These are phyloP conservation scores for Pantherophis guttatus DNA, from an alignment of 2,113 vertebrate species.

Conservation along the genomic window DNA sequence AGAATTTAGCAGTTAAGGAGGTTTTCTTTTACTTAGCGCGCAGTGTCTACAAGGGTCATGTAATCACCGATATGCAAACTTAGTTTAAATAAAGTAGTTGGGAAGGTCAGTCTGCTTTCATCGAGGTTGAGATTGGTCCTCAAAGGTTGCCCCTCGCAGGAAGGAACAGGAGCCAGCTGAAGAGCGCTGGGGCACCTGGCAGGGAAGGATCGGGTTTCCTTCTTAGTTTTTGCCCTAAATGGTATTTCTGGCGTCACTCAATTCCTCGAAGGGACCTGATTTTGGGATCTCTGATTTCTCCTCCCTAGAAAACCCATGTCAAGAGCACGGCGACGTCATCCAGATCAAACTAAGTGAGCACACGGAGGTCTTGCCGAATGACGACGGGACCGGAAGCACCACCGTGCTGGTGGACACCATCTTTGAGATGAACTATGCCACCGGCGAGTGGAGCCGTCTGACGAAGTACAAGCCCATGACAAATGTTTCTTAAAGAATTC, in stretches of 20 bases:
- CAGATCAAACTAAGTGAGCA: constrained; percentile 99
- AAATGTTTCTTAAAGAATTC: constrained; percentile 82
- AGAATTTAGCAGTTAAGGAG: neutral
- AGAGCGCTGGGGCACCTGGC: fast-evolving
- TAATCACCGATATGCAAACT: neutral
- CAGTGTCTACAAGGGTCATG: neutral
- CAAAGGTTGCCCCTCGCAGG: neutral
- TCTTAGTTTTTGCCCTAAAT: too few species aligned
- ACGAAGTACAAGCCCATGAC: constrained; percentile 99
- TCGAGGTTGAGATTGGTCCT: neutral
- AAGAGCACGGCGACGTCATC: constrained; percentile 97
- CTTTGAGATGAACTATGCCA: constrained; percentile 99
- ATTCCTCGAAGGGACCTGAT: neutral
- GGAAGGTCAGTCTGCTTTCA: neutral
- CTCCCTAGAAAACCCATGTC: constrained; percentile 93
- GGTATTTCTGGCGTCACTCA: neutral
- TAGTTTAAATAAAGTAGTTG: neutral
- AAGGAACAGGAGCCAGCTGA: neutral
- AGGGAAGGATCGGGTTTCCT: neutral
- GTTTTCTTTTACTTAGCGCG: neutral
- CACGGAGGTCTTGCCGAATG: constrained; percentile 91
- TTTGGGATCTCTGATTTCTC: constrained; percentile 18
- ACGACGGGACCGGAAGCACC: constrained; percentile 95
- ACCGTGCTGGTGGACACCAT: constrained; percentile 98
- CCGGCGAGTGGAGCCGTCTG: constrained; percentile 98